Evolutionary conservation across 1,140 invertebrate species (phyloP).

Genomic region (Drosophila setifemur): DNA sequence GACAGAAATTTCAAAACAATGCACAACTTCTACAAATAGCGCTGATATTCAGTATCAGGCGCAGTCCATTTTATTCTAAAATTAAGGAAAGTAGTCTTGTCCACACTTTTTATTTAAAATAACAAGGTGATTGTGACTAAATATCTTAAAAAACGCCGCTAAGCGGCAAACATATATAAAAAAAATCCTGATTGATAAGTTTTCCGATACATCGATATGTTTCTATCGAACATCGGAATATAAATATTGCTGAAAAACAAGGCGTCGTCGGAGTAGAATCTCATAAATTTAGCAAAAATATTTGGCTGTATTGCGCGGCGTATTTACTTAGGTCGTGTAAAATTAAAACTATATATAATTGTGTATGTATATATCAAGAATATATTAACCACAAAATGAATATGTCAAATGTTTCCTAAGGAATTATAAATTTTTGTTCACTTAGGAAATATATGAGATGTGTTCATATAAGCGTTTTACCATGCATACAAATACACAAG

Average conservation of each 20-base stretch:
- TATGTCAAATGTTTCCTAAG: neutral
- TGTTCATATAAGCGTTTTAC: no score
- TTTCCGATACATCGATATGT: neutral
- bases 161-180: no score
- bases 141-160: neutral
- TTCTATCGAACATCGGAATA: neutral
- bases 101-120: neutral
- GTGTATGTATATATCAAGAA: slow-evolving; percentile 7
- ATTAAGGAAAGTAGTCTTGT: neutral
- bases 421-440: no score
- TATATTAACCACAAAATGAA: neutral
- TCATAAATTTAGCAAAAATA: neutral
- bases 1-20: slow-evolving; percentile 9
- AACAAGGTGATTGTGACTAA: neutral
- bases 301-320: neutral
- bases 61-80: slow-evolving; percentile 1
- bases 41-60: neutral
- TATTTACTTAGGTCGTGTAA: neutral
- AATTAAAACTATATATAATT: neutral
- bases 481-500: neutral
- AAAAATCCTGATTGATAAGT: no score
- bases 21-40: slow-evolving; percentile 26
- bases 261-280: neutral
- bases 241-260: neutral
- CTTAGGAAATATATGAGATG: no score